These are phyloP conservation scores for Ceratothoa steindachneri DNA, from an alignment of 2,888 invertebrate genomes.

Conservation along the genomic window DNA sequence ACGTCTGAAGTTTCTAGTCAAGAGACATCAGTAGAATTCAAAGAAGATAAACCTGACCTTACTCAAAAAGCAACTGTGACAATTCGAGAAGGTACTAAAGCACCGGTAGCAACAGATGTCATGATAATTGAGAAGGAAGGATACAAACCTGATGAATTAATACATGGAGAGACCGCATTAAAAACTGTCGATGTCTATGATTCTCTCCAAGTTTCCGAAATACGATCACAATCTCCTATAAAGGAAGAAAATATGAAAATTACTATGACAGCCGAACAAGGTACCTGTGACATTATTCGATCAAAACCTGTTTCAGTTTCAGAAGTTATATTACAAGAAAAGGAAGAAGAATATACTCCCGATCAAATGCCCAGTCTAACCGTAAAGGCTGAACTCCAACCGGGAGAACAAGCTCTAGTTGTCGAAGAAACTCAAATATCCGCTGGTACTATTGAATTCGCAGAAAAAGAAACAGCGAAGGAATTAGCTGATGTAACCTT, in stretches of 20 bases:
- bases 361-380: conserved; percentile 20
- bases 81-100: conserved; percentile 15
- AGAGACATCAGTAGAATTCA: conserved; percentile 54
- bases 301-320: conserved; percentile 31
- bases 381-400: conserved; percentile 16
- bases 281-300: conserved; percentile 25
- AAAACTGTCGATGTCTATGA: neutral
- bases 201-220: neutral
- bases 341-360: conserved; percentile 48
- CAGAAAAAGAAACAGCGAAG: conserved; percentile 17
- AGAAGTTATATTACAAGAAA: conserved; percentile 35
- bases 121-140: conserved; percentile 16
- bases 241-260: neutral
- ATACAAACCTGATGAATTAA: neutral
- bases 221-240: neutral
- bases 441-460: conserved; percentile 16
- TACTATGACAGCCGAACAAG: conserved; percentile 19
- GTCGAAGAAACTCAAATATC: conserved; percentile 26
- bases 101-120: conserved; percentile 7
- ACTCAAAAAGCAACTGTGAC: conserved; percentile 1
- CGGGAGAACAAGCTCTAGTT: conserved; percentile 28
- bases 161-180: neutral
- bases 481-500: neutral
- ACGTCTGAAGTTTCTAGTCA: conserved; percentile 54
- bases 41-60: conserved; percentile 49